Evolutionary conservation across 2,797 vertebrate genomes (phyloP).

Genomic region (Setipinna tenuifilis): DNA sequence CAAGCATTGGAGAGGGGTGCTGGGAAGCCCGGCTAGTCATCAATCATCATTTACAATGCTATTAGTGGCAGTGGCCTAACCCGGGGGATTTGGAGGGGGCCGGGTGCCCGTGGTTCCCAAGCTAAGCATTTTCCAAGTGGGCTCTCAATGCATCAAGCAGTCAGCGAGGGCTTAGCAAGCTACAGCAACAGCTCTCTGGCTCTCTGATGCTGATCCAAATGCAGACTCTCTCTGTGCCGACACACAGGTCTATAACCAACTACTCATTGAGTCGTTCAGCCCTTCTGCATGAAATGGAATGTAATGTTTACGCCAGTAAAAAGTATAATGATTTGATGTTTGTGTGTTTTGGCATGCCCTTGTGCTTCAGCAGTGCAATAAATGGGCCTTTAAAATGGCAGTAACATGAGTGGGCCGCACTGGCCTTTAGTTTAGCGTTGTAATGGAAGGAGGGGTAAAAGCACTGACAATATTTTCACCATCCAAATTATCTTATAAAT

Average conservation of each 20-base stretch:
- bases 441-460: background rate
- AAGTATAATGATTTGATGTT: background rate
- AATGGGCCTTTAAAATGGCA: slow-evolving; percentile 43
- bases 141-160: slow-evolving; percentile 4
- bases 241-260: background rate
- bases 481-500: slow-evolving; percentile 18
- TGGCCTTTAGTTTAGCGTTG: slow-evolving; percentile 35
- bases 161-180: slow-evolving; percentile 51
- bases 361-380: background rate
- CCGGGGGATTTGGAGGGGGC: slow-evolving; percentile 62
- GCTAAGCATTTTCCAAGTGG: slow-evolving; percentile 31
- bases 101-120: slow-evolving; percentile 53
- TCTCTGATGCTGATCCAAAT: background rate
- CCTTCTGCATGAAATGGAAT: background rate
- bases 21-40: slow-evolving; percentile 65
- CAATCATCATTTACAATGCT: slow-evolving; percentile 73
- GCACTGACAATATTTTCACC: background rate
- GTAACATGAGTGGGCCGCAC: slow-evolving; percentile 29
- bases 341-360: background rate
- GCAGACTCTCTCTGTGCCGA: background rate
- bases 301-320: background rate
- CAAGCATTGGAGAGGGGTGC: slow-evolving; percentile 65
- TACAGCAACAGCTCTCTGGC: slow-evolving; percentile 53
- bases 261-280: background rate
- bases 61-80: slow-evolving; percentile 68